These are phyloP conservation scores for Clupea harengus DNA, from an alignment of 2,113 vertebrate species.

Conservation along the genomic window DNA sequence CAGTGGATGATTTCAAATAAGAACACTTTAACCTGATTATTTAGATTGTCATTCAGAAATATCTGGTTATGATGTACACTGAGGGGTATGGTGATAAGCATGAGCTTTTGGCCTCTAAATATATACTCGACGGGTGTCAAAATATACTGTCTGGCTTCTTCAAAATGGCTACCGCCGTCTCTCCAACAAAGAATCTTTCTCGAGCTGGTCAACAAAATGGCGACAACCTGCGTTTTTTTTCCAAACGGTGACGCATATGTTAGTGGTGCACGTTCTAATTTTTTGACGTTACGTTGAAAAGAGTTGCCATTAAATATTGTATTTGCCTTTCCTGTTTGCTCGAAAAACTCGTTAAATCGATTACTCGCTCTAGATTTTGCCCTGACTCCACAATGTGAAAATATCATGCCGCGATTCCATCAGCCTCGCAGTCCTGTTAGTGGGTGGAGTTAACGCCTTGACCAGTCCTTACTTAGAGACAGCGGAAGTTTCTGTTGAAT, in stretches of 20 bases:
- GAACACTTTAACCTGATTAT: not conserved
- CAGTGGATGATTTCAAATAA: not conserved
- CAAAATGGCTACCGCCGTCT: not conserved
- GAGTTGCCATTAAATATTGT: not conserved
- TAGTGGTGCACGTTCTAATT: not conserved
- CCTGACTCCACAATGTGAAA: not conserved
- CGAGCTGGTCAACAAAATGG: constrained; percentile 4
- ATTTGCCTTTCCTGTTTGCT: not conserved
- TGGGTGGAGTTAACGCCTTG: not conserved
- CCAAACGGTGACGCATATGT: not conserved
- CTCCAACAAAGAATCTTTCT: not conserved
- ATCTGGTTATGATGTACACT: not conserved
- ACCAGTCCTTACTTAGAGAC: not conserved
- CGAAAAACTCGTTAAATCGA: no score
- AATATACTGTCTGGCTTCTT: not conserved
- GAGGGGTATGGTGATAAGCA: not conserved
- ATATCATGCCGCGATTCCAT: not conserved
- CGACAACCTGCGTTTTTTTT: not conserved
- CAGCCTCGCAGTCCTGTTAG: not conserved
- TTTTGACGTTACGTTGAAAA: not conserved
- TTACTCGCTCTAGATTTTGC: not conserved
- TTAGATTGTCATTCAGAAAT: not conserved
- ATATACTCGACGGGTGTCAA: not conserved
- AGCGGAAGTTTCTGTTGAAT: not conserved
- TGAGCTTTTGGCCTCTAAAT: not conserved